phyloP scores from a whole-genome alignment of 2,888 invertebrate genomes.

The Dasysyrphus tricinctus region DNA sequence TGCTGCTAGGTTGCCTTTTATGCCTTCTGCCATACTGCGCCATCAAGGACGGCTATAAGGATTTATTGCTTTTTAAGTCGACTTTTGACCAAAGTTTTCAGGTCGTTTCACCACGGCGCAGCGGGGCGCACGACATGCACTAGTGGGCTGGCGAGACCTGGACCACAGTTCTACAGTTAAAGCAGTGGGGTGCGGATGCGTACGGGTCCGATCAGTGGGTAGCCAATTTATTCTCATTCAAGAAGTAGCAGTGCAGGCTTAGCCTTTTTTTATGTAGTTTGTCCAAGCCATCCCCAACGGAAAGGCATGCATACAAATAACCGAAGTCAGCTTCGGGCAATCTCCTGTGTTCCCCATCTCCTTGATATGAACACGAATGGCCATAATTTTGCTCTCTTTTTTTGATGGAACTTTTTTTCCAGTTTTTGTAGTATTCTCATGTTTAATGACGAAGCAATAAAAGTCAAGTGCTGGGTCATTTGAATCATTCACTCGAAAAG shows the following conservation, averaged over 20 bases:
- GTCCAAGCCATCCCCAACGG: not conserved
- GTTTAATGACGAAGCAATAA: slow-evolving; percentile 73
- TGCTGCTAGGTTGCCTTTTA: slow-evolving; percentile 15
- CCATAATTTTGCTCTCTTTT: slow-evolving; percentile 56
- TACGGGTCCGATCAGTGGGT: slow-evolving; percentile 50
- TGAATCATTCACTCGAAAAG: slow-evolving; percentile 74
- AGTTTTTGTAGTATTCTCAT: slow-evolving; percentile 44
- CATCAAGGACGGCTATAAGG: slow-evolving; percentile 32
- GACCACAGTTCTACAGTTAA: slow-evolving; percentile 28
- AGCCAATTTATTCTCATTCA: slow-evolving; percentile 68
- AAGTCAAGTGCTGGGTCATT: slow-evolving; percentile 74
- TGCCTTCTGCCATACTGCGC: slow-evolving; percentile 43
- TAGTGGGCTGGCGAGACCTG: not conserved
- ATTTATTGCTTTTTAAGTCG: slow-evolving; percentile 76
- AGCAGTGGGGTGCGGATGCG: slow-evolving; percentile 43
- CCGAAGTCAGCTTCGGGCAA: slow-evolving; percentile 15
- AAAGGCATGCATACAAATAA: slow-evolving; percentile 48
- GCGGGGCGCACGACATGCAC: not conserved
- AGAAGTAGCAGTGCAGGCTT: slow-evolving; percentile 41
- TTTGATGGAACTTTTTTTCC: slow-evolving; percentile 7
- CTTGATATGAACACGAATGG: slow-evolving; percentile 58
- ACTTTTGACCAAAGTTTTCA: slow-evolving; percentile 76
- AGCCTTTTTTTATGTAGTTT: slow-evolving; percentile 10
- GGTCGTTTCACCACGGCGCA: slow-evolving; percentile 65
- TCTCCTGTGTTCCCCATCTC: slow-evolving; percentile 16